Conservation (phyloP, 92 coral and sea anemone species). For the Porites evermanni region DNA sequence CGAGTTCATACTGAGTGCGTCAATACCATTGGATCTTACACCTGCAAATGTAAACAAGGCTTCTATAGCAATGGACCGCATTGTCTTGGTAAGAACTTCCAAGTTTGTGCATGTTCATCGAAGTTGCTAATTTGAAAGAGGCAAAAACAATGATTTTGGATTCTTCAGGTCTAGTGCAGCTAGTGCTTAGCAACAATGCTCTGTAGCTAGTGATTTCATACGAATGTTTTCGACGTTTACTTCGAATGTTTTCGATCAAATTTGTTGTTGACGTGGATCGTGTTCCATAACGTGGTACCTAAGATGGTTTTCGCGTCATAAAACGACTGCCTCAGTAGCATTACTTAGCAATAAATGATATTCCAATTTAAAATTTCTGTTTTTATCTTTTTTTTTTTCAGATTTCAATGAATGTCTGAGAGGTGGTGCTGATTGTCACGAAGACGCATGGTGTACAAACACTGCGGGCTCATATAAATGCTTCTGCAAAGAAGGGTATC, state of each 20-base stretch:
- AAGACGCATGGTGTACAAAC: conserved; percentile 21
- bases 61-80: conserved; percentile 12
- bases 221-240: too few relatives aligned
- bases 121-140: too few relatives aligned
- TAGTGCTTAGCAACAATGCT: too few relatives aligned
- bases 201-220: too few relatives aligned
- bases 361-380: background rate
- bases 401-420: conserved; percentile 31
- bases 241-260: too few relatives aligned
- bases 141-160: background rate
- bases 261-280: too few relatives aligned
- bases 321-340: too few relatives aligned
- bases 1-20: background rate
- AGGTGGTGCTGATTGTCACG: background rate
- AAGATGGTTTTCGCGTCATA: too few relatives aligned
- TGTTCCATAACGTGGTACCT: too few relatives aligned
- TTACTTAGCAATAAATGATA: too few relatives aligned
- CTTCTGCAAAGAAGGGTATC: conserved; percentile 30
- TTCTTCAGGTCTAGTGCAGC: too few relatives aligned
- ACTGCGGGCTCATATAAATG: conserved; percentile 34
- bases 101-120: background rate
- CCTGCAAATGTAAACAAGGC: conserved; percentile 20
- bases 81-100: conserved; percentile 17
- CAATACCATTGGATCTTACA: conserved; percentile 31
- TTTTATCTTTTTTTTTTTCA: background rate